Percentiles rank a stretch among this genome's conserved stretches.
Evolutionary conservation across 1,140 invertebrate species (phyloP).

Genomic region (Protaetia brevitarsis): DNA sequence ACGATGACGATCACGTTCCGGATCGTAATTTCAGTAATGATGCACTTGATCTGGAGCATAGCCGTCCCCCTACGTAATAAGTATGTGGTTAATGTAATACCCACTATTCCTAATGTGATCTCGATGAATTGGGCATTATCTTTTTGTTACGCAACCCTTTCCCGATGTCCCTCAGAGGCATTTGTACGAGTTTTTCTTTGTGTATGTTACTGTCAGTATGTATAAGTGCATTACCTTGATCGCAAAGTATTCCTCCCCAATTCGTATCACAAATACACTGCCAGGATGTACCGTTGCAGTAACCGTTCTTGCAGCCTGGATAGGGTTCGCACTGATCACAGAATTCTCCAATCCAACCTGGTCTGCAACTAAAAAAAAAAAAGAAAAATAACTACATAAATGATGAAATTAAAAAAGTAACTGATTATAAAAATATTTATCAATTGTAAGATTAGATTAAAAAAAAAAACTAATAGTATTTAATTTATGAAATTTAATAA

Average conservation of each 20-base stretch:
- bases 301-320: constrained; percentile 88
- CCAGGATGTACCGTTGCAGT: constrained; percentile 87
- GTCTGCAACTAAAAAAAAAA: constrained; percentile 64
- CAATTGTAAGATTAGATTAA: too few species aligned
- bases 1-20: constrained; percentile 27
- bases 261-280: constrained; percentile 89
- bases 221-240: constrained; percentile 67
- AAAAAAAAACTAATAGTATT: too few species aligned
- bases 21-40: constrained; percentile 36
- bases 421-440: too few species aligned
- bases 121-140: constrained; percentile 16
- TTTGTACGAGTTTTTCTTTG: neutral
- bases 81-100: neutral
- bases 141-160: constrained; percentile 21
- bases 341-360: constrained; percentile 81
- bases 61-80: constrained; percentile 25
- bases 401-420: too few species aligned
- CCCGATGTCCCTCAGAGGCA: neutral
- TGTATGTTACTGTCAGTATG: neutral
- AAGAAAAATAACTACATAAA: neutral
- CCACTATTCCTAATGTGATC: constrained; percentile 9
- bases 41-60: constrained; percentile 40
- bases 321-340: constrained; percentile 86
- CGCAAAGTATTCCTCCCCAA: constrained; percentile 89
- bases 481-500: too few species aligned